phyloP scores from a whole-genome alignment of 2,797 vertebrate species.

The Octomys mimax region DNA sequence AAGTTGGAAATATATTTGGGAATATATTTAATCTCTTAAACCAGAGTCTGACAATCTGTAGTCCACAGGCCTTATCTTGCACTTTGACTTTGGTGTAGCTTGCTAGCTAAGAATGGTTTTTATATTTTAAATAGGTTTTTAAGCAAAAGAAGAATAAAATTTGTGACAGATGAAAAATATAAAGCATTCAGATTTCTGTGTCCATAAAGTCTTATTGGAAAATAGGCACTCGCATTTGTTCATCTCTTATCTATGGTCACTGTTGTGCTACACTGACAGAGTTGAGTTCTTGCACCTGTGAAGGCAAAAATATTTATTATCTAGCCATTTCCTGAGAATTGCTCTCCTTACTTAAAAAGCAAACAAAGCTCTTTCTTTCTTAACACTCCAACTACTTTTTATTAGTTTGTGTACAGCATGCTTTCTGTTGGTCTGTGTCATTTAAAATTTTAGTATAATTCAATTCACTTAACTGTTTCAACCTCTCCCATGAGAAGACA shows the following conservation, averaged over 20 bases:
- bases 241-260: not conserved
- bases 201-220: not conserved
- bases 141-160: conserved; percentile 9
- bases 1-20: not conserved
- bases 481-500: not conserved
- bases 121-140: not conserved
- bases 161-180: not conserved
- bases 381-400: not conserved
- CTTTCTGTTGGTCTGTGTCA: not conserved
- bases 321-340: conserved; percentile 22
- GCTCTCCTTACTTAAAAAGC: not conserved
- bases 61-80: not conserved
- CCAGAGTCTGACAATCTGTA: not conserved
- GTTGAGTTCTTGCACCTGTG: not conserved
- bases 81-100: not conserved
- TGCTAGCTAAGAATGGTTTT: conserved; percentile 7
- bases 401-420: not conserved
- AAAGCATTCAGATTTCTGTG: conserved; percentile 15
- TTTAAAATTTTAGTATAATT: conserved; percentile 29
- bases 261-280: not conserved
- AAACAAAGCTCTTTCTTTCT: not conserved
- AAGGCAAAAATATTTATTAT: conserved; percentile 23
- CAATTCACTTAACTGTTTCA: conserved; percentile 8
- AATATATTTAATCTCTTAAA: conserved; percentile 32
- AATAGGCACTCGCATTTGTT: not conserved